These are phyloP conservation scores for Latrodectus hesperus DNA, from an alignment of 2,888 invertebrate species.

Conservation along the genomic window DNA sequence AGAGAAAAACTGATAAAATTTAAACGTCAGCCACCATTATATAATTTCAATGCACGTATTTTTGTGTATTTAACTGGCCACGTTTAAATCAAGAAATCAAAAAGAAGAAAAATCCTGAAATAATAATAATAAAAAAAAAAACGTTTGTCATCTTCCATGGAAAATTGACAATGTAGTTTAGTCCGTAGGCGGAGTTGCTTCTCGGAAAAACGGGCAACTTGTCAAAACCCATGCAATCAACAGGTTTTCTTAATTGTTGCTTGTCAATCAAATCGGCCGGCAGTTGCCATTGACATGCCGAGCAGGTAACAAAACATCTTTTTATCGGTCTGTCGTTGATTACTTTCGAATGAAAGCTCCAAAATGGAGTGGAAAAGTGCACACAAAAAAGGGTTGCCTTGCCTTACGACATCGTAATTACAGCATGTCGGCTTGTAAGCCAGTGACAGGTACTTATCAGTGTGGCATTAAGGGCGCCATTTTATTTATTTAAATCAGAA, in stretches of 20 bases:
- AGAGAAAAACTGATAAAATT: no score
- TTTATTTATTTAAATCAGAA: slow-evolving; percentile 45
- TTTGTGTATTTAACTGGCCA: no score
- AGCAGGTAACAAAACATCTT: slow-evolving; percentile 60
- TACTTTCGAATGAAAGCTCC: slow-evolving; percentile 39
- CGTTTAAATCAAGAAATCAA: no score
- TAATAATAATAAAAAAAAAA: neutral
- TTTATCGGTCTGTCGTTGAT: slow-evolving; percentile 44
- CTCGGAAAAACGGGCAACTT: slow-evolving; percentile 55
- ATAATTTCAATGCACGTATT: no score
- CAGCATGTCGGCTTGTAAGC: slow-evolving; percentile 23
- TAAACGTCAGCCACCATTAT: no score
- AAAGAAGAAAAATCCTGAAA: neutral
- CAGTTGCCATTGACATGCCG: slow-evolving; percentile 24
- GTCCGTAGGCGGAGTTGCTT: slow-evolving; percentile 35
- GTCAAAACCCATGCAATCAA: slow-evolving; percentile 60
- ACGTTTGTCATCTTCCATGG: slow-evolving; percentile 11
- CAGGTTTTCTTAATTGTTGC: slow-evolving; percentile 63
- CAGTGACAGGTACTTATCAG: slow-evolving; percentile 47
- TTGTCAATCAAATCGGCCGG: slow-evolving; percentile 48
- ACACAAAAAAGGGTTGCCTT: slow-evolving; percentile 24
- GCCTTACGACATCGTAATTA: slow-evolving; percentile 32
- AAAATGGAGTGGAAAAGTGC: slow-evolving; percentile 8
- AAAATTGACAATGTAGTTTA: slow-evolving; percentile 41
- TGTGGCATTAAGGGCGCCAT: slow-evolving; percentile 24